These are phyloP conservation scores for Carcinoscorpius rotundicauda DNA, from an alignment of 1,140 invertebrate genomes.

Conservation along the genomic window DNA sequence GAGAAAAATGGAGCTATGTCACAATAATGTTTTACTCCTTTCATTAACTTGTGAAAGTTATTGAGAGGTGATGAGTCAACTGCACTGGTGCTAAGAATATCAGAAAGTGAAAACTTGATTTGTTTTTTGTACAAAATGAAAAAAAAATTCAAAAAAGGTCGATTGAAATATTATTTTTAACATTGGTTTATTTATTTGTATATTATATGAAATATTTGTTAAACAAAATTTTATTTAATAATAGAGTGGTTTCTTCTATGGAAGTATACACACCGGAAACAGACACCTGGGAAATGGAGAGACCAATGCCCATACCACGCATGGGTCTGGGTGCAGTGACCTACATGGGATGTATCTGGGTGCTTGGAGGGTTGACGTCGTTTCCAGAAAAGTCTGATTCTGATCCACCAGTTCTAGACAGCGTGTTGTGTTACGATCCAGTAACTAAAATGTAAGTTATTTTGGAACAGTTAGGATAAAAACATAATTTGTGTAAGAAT, in stretches of 20 bases:
- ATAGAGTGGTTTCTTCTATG: slow-evolving; percentile 14
- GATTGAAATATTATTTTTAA: too few species aligned
- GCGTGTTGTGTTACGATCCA: slow-evolving; percentile 7
- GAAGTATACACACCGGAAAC: slow-evolving; percentile 11
- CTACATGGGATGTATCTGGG: slow-evolving; percentile 10
- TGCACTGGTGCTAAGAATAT: too few species aligned
- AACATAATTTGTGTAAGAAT: background rate
- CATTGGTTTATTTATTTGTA: too few species aligned
- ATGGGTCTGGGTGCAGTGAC: slow-evolving; percentile 14
- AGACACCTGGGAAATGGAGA: slow-evolving; percentile 10
- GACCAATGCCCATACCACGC: slow-evolving; percentile 6
- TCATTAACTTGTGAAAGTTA: too few species aligned
- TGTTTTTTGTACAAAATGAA: too few species aligned
- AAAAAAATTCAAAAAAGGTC: too few species aligned
- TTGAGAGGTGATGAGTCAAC: too few species aligned
- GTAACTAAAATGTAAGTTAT: background rate
- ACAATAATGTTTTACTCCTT: too few species aligned
- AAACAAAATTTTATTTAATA: background rate
- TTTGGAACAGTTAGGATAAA: background rate
- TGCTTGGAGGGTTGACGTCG: slow-evolving; percentile 10
- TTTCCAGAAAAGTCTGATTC: slow-evolving; percentile 2
- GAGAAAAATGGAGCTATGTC: too few species aligned
- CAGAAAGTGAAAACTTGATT: too few species aligned
- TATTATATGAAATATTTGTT: background rate
- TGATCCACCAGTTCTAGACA: slow-evolving; percentile 5